Percentiles rank a stretch among this genome's conserved stretches.
phyloP scores from a whole-genome alignment of 2,888 invertebrate species.

The Drosophila paramelanica region DNA sequence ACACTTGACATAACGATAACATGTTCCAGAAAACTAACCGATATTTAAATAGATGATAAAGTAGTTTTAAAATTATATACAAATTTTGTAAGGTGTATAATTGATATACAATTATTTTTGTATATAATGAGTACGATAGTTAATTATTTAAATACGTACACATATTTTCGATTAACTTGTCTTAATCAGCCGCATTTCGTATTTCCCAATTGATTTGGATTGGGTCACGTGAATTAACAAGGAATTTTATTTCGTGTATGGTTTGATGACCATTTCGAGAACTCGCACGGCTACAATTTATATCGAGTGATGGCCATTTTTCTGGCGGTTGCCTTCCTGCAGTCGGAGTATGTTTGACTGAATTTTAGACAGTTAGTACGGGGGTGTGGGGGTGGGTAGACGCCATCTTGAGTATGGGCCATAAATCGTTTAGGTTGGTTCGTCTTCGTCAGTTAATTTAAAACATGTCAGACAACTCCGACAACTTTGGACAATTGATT shows the following conservation, averaged over 20 bases:
- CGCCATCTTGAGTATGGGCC: slow-evolving; percentile 80
- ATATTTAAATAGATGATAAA: neutral
- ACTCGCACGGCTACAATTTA: slow-evolving; percentile 38
- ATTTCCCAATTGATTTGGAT: neutral
- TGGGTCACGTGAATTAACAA: neutral
- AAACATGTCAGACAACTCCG: slow-evolving; percentile 84
- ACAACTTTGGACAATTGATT: slow-evolving; percentile 84
- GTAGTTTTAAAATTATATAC: no score
- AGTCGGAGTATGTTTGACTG: slow-evolving; percentile 21
- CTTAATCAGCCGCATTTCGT: neutral
- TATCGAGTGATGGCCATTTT: slow-evolving; percentile 47
- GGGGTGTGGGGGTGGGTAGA: slow-evolving; percentile 4
- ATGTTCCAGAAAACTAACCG: slow-evolving; percentile 4
- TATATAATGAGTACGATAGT: neutral
- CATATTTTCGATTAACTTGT: neutral
- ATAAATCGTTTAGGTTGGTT: slow-evolving; percentile 80
- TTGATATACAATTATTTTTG: neutral
- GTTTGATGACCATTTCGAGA: slow-evolving; percentile 7
- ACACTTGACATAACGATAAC: slow-evolving; percentile 24
- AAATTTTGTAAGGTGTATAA: no score
- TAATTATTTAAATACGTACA: neutral
- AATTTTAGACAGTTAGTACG: slow-evolving; percentile 14
- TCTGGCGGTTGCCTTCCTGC: slow-evolving; percentile 31
- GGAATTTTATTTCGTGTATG: neutral
- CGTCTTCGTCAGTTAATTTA: slow-evolving; percentile 84